Evolutionary conservation across 92 coral and sea anemone genomes (phyloP).

Genomic region (Palythoa grandis): DNA sequence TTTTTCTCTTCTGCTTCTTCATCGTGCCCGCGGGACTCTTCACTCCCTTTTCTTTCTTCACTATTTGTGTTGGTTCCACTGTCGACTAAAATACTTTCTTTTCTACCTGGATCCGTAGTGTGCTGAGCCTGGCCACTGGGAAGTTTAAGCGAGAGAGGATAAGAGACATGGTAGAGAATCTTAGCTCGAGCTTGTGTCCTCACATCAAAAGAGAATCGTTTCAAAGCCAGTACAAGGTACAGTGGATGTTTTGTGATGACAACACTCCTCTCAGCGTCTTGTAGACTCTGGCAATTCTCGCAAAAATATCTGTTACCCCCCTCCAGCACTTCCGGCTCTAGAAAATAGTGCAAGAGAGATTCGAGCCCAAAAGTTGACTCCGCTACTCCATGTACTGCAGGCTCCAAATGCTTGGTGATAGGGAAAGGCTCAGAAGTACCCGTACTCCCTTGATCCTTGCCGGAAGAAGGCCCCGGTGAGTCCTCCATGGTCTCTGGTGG

Average conservation of each 20-base stretch:
- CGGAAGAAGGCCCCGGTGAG: slow-evolving; percentile 53
- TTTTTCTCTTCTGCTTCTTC: slow-evolving; percentile 15
- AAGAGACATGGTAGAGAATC: slow-evolving; percentile 83
- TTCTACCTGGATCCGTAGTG: neutral
- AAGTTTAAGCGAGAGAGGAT: slow-evolving; percentile 71
- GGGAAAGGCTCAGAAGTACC: slow-evolving; percentile 52
- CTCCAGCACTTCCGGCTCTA: slow-evolving; percentile 87
- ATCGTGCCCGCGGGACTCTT: neutral
- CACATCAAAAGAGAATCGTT: slow-evolving; percentile 91
- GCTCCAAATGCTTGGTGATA: slow-evolving; percentile 44
- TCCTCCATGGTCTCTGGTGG: slow-evolving; percentile 55
- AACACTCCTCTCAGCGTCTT: slow-evolving; percentile 94
- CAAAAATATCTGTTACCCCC: slow-evolving; percentile 94
- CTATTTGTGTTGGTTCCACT: neutral
- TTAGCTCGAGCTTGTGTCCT: slow-evolving; percentile 89
- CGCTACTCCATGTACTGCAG: slow-evolving; percentile 42
- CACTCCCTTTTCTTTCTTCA: slow-evolving; percentile 1
- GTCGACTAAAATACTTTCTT: neutral
- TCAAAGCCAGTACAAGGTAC: slow-evolving; percentile 81
- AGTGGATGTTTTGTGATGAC: slow-evolving; percentile 79
- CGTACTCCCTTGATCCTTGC: slow-evolving; percentile 52
- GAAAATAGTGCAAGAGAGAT: slow-evolving; percentile 84
- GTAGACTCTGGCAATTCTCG: slow-evolving; percentile 84
- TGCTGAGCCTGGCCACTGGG: slow-evolving; percentile 47
- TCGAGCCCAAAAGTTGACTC: slow-evolving; percentile 73